Base-by-base conservation (phyloP, 2,888 invertebrate species). In the Panopea generosa region DNA sequence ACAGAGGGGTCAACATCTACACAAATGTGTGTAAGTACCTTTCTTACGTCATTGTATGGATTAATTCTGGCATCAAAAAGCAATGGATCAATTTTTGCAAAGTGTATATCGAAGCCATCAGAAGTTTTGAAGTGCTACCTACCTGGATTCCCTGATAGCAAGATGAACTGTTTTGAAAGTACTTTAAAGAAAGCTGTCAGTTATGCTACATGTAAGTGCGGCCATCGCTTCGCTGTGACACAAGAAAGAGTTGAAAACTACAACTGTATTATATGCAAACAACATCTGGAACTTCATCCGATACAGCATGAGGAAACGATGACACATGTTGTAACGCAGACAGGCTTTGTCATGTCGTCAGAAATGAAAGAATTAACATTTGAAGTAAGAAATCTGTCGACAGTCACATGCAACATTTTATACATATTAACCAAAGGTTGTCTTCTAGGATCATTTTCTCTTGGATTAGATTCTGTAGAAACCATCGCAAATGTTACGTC, bases 351-450 rank as follows among this genome's bases (percentile, higher is more conserved):
- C 14, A 16, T 20, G 14, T 43, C 16, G 6, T 1, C 9, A 24
- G 20, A 38, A 20, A 38, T 18, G 45, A 45, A 18, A 20, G 45
- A 45, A 18, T 2, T 20, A 2, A 0, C 14, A 2, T 20, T 55
- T 38, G 11, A 11, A 9, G 26, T 52, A 3, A 60, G 65, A 52
- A 45, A 43, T 14, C 24, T 77, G 20, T 65, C 77, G 9, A 53
- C 61, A 11, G 6, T 77, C 2, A 22, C 60, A 24, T 43, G 45
- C 27, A 49, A 60, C 20, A 33, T 69, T 24, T 26, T 69, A 7
- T 59, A 49, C 2, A 9, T 77, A 7, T 20, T 77, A 27, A 60
- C 49, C 26, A 72, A 72, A 29, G 65, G 73, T 11, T 60, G 65
- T 43, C 14, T 69, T 18, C 18, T 77, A 14, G 73, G 77, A 18